Conservation (phyloP, 2,888 invertebrate species). For the Auanema sp. region DNA sequence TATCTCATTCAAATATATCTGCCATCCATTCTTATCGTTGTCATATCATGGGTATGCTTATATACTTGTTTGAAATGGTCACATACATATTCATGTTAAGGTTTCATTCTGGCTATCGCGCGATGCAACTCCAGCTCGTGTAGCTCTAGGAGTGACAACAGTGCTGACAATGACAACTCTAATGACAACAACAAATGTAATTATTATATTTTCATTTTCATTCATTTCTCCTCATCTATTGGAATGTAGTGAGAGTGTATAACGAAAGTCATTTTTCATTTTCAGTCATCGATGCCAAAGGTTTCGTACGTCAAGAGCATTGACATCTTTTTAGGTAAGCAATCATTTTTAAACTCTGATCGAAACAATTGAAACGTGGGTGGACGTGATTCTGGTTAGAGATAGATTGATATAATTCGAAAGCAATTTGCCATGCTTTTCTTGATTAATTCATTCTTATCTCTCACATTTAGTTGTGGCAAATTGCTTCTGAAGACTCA, state of each 20-base stretch:
- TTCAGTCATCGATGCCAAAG: constrained; percentile 76
- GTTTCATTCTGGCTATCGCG: constrained; percentile 51
- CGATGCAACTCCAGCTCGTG: constrained; percentile 54
- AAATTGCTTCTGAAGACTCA: too few species aligned
- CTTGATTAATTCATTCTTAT: too few species aligned
- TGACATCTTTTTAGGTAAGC: constrained; percentile 75
- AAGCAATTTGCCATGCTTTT: neutral
- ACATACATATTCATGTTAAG: constrained; percentile 9
- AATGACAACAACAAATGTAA: constrained; percentile 72
- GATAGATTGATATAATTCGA: neutral
- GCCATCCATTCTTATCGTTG: constrained; percentile 73
- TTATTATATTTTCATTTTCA: neutral
- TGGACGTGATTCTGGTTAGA: too few species aligned
- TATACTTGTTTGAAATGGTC: too few species aligned
- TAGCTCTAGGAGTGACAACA: constrained; percentile 56
- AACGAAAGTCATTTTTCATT: too few species aligned
- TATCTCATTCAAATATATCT: constrained; percentile 97
- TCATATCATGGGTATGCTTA: constrained; percentile 49
- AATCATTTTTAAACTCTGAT: neutral
- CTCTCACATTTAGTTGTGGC: too few species aligned
- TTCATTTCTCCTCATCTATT: constrained; percentile 1
- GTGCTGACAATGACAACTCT: constrained; percentile 74
- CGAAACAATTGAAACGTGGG: too few species aligned
- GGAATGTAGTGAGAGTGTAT: too few species aligned
- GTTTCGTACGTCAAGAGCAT: constrained; percentile 91